Evolutionary conservation across 2,797 vertebrate species (phyloP).

Genomic region (Tolypeutes matacus): DNA sequence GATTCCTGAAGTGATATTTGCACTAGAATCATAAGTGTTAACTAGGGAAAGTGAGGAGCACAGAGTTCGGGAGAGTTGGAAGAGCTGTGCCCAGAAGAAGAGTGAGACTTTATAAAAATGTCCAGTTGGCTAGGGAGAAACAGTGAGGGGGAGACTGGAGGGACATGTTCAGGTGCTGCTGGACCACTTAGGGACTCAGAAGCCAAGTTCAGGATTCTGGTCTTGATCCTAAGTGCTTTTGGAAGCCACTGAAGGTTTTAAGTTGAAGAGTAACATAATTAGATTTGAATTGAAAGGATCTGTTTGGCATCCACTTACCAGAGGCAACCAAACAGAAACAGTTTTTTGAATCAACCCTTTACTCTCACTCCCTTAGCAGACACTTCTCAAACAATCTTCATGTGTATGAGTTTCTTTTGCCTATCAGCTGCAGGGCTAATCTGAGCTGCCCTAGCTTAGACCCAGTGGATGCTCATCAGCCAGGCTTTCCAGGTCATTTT

Average conservation of each 20-base stretch:
- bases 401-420: slow-evolving; percentile 17
- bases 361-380: slow-evolving; percentile 32
- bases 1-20: too few relatives aligned
- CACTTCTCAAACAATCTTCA: slow-evolving; percentile 69
- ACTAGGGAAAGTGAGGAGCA: accelerated
- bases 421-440: not conserved
- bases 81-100: not conserved
- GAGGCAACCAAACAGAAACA: not conserved
- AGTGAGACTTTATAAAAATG: too few relatives aligned
- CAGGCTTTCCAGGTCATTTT: not conserved
- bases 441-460: not conserved
- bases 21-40: not conserved
- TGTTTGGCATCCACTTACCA: not conserved
- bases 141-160: accelerated
- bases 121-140: not conserved
- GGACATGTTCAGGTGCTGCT: accelerated
- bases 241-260: not conserved
- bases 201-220: not conserved
- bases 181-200: too few relatives aligned
- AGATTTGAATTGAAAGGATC: not conserved
- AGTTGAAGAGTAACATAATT: not conserved
- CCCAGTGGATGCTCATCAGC: accelerated
- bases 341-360: slow-evolving; percentile 74
- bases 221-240: not conserved
- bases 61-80: not conserved